A percentile compares a stretch with the other conserved stretches of the same genome.
These are phyloP conservation scores for Ophthalmolycus amberensis DNA, from an alignment of 2,113 vertebrate species.

Conservation along the genomic window DNA sequence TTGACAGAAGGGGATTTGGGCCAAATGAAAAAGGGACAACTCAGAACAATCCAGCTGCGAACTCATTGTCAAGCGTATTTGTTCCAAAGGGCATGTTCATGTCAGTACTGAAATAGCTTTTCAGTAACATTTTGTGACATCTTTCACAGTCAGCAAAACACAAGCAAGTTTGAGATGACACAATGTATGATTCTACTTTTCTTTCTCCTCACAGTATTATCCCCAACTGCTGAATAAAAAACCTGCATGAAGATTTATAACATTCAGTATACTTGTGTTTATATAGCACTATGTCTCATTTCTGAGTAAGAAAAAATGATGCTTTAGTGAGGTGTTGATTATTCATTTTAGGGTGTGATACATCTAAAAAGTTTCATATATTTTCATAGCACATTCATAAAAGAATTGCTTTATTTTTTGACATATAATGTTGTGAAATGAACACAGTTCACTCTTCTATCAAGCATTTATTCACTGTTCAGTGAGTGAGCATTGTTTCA, in stretches of 20 bases:
- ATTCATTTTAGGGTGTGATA: background rate
- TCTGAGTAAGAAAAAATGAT: background rate
- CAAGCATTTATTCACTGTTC: background rate
- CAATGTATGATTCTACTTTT: background rate
- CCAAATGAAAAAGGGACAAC: conserved; percentile 27
- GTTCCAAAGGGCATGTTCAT: background rate
- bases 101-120: background rate
- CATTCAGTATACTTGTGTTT: background rate
- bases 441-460: background rate
- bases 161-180: background rate
- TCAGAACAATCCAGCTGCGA: conserved; percentile 21
- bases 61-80: background rate
- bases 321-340: background rate
- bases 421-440: background rate
- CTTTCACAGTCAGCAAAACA: background rate
- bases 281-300: background rate
- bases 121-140: background rate
- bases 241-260: too few relatives aligned
- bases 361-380: background rate
- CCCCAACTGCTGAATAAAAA: background rate
- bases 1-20: conserved; percentile 8
- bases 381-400: background rate
- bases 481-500: background rate
- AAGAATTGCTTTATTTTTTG: background rate
- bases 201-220: too few relatives aligned